A percentile compares a stretch with the other conserved stretches of the same genome.
These are phyloP conservation scores for Grus americana DNA, from an alignment of 2,113 vertebrate species.

Conservation along the genomic window DNA sequence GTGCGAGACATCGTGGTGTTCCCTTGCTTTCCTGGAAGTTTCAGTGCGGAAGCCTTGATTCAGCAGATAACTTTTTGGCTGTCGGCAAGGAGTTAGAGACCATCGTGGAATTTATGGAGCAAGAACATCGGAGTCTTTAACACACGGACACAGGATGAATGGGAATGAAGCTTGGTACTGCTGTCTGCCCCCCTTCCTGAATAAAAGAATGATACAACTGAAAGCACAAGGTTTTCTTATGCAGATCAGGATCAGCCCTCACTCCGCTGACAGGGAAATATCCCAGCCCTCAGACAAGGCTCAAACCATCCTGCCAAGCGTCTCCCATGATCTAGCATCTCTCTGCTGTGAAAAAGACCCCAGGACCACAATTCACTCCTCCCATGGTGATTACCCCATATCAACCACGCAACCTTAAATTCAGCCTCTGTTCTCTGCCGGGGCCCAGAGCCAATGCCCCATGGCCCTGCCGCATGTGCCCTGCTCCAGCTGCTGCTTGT, in stretches of 20 bases:
- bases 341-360: neutral
- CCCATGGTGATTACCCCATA: neutral
- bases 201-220: neutral
- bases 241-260: neutral
- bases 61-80: constrained; percentile 28
- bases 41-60: constrained; percentile 24
- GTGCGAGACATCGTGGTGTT: neutral
- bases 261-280: neutral
- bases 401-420: neutral
- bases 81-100: neutral
- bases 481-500: neutral
- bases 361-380: neutral
- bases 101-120: neutral
- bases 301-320: neutral
- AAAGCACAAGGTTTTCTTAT: neutral
- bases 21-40: neutral
- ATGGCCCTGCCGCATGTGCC: neutral
- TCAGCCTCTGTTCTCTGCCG: neutral
- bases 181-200: neutral
- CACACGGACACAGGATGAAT: neutral
- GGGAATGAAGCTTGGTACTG: neutral
- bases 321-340: neutral
- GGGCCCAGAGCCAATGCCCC: neutral
- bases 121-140: neutral
- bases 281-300: neutral